Evolutionary conservation across 2,113 vertebrate species (phyloP), one percentile per base, ranked within the genome.

Genomic region (Hyperopisus bebe): DNA sequence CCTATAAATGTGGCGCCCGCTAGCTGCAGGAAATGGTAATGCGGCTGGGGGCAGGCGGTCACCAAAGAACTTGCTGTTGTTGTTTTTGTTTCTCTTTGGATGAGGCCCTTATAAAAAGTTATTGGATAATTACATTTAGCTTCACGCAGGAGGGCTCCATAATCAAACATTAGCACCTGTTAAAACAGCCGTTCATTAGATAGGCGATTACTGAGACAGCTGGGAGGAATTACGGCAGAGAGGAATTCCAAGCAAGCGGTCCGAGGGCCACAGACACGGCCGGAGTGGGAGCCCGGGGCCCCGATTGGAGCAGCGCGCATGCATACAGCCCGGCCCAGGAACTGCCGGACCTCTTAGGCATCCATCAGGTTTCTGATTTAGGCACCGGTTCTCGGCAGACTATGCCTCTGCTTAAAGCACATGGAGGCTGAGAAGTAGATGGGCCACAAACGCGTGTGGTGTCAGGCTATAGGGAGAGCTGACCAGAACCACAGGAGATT

Each of bases 41-140:
- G 77, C 88, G 80, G 89, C 87, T 9, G 50, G 89, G 82, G 6
- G 80, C 47, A 55, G 86, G 62, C 11, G 86, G 86, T 90, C 55
- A 90, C n/a, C 42, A 91, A 17, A 88, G 90, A 31, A 92, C 91
- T 93, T 93, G 94, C 92, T 92, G 90, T 88, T 92, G 47, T 87
- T 87, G 91, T 90, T 93, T 92, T 94, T 92, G 91, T 90, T 85
- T 92, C 90, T 91, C 88, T 88, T 82, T 90, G 84, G 47, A 92
- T 91, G 93, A 92, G 89, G 92, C 92, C 92, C 92, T 92, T 89
- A 89, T 91, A 91, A 94, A 84, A 94, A 93, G 93, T 92, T 93
- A 90, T 90, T 51, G 80, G 89, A 92, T 91, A 91, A 93, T 92
- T 93, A 91, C 90, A 92, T 92, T 91, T 55, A 35, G 42, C 91